phyloP scores from a whole-genome alignment of 2,797 vertebrate species.

The Falco rusticolus region DNA sequence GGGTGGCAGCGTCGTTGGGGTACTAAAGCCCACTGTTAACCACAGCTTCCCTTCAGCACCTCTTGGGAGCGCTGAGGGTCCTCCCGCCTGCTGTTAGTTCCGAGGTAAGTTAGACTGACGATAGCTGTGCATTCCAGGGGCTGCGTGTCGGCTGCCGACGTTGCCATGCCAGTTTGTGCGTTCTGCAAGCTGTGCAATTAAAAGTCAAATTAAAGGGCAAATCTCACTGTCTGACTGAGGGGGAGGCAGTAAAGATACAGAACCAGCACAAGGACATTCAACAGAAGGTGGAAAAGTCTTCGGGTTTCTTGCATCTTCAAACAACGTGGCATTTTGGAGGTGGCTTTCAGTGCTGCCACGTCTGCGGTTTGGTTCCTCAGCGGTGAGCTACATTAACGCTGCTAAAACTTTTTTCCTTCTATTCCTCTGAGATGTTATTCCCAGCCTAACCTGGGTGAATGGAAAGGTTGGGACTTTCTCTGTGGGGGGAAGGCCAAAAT shows the following conservation, averaged over 20 bases:
- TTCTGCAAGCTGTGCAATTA: background rate
- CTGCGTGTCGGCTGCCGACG: background rate
- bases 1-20: fast-evolving
- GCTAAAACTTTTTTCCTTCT: background rate
- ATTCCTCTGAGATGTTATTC: background rate
- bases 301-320: background rate
- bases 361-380: background rate
- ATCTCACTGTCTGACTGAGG: background rate
- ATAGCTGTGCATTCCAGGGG: background rate
- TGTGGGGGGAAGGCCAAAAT: background rate
- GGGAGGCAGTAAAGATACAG: background rate
- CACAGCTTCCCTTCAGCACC: background rate
- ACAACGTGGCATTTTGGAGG: background rate
- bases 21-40: background rate
- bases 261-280: background rate
- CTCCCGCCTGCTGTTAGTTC: background rate
- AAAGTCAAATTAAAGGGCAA: background rate
- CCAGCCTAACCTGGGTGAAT: background rate
- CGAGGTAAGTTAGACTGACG: background rate
- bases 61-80: background rate
- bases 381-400: background rate
- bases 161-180: background rate
- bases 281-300: background rate
- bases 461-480: background rate
- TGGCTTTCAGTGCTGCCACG: background rate